Evolutionary conservation across 1,140 invertebrate genomes (phyloP).

Genomic region (Lasaia peninsularis): DNA sequence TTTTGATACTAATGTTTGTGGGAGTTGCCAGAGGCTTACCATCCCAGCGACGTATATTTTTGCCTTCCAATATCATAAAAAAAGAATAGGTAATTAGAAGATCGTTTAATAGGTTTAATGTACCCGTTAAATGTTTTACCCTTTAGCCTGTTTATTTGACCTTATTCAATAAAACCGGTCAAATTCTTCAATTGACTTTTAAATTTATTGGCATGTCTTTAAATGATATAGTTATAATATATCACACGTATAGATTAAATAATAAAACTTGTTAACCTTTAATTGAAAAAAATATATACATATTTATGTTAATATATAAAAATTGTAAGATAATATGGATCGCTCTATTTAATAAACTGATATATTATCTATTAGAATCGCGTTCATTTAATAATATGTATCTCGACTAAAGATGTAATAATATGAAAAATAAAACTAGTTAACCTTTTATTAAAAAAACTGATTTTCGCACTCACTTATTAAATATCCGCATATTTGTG

Average conservation of each 20-base stretch:
- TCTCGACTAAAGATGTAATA: too few species aligned
- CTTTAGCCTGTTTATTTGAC: background rate
- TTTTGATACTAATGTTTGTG: too few species aligned
- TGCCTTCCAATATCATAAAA: too few species aligned
- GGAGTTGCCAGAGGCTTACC: too few species aligned
- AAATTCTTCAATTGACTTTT: background rate
- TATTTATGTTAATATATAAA: background rate
- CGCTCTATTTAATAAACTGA: slow-evolving; percentile 26
- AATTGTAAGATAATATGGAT: slow-evolving; percentile 19
- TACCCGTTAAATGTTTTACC: background rate
- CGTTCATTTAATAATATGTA: too few species aligned
- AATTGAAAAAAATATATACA: background rate
- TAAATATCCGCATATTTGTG: background rate
- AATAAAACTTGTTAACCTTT: slow-evolving; percentile 6
- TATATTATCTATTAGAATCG: too few species aligned
- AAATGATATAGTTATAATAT: background rate
- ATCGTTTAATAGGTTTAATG: background rate
- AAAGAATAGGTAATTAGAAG: too few species aligned
- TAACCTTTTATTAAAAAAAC: background rate
- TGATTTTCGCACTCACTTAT: background rate
- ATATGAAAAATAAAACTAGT: background rate
- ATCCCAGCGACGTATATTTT: too few species aligned
- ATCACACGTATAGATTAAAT: background rate
- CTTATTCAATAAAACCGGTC: background rate
- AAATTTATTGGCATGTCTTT: background rate